These are phyloP conservation scores for Sparidentex hasta DNA, from an alignment of 2,797 vertebrate genomes.

Conservation along the genomic window DNA sequence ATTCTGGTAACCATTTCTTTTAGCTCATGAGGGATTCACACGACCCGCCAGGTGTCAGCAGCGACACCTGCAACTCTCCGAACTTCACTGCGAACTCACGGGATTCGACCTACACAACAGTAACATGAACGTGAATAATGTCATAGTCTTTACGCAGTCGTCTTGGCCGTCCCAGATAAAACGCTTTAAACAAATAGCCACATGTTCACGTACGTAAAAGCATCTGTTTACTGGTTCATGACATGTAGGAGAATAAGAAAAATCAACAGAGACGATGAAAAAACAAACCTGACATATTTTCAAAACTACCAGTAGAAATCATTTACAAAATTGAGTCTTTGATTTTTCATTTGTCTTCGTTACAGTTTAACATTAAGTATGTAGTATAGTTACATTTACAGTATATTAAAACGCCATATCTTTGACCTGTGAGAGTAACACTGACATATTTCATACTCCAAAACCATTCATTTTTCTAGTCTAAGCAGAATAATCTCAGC, in stretches of 20 bases:
- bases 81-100: conserved; percentile 61
- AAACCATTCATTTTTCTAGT: conserved; percentile 73
- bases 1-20: conserved; percentile 60
- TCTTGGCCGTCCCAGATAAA: conserved; percentile 39
- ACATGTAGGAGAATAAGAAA: conserved; percentile 66
- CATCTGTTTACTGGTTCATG: conserved; percentile 57
- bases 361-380: conserved; percentile 73
- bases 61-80: conserved; percentile 51
- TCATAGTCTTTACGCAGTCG: conserved; percentile 21
- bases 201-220: conserved; percentile 48
- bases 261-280: conserved; percentile 72
- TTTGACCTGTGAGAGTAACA: conserved; percentile 70
- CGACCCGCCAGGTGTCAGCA: conserved; percentile 53
- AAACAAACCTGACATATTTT: conserved; percentile 57
- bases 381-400: conserved; percentile 77
- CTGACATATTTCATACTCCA: conserved; percentile 65
- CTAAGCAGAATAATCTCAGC: conserved; percentile 66
- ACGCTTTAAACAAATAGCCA: conserved; percentile 49
- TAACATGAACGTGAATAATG: conserved; percentile 52
- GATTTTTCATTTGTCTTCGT: conserved; percentile 62
- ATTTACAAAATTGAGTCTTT: conserved; percentile 76
- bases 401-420: conserved; percentile 69
- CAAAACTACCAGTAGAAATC: conserved; percentile 76
- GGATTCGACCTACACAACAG: conserved; percentile 60
- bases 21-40: conserved; percentile 68